Base-by-base conservation (phyloP, 35 echinoderm and acorn worm species). In the Apostichopus japonicus region DNA sequence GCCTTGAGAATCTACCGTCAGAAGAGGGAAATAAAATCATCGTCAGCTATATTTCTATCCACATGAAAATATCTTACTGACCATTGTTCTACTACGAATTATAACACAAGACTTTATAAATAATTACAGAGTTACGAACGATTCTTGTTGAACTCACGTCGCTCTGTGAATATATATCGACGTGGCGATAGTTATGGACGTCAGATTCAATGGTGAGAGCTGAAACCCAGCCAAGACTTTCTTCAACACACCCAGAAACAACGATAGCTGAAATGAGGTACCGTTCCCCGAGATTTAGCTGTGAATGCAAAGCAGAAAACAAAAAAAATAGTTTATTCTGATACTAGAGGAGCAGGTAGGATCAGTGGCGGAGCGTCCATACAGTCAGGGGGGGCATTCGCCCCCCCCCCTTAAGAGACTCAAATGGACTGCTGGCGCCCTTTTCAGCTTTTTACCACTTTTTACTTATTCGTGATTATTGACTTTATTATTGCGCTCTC, bases 191-290 rank as follows among this genome's bases (percentile, higher is more conserved):
- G 78, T 24, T 44, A 15, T 6, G 6, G 33, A 6, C 8, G 78
- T 80, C 78, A 15, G 21, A 6, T 6, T 24, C 52, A 33, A 80
- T 44, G 0, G n/a, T 15, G 25, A 80, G 8, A 7, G 23, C 78
- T 24, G 78, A 25, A 80, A 80, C 78, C 78, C 78, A 80, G 13
- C 78, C 78, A 44, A 44, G 78, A 6, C 51, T 53, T 13, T 24
- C 25, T n/a, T 80, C 78, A 80, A 6, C 25, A 13, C 78, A 80
- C 15, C 78, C 78, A 80, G 78, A 80, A 22, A 80, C 78, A 13
- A 80, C 6, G 14, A 80, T 24, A 80, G 78, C n/a, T 5, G 78
- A 80, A 80, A 80, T 33, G 78, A 80, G 14, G 13, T 24, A 80
- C 15, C 78, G 24, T 53, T 80, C 78, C 33, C 78, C 78, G 33